Evolutionary conservation across 1,140 invertebrate genomes (phyloP).

Genomic region (Dufourea novaeangliae): DNA sequence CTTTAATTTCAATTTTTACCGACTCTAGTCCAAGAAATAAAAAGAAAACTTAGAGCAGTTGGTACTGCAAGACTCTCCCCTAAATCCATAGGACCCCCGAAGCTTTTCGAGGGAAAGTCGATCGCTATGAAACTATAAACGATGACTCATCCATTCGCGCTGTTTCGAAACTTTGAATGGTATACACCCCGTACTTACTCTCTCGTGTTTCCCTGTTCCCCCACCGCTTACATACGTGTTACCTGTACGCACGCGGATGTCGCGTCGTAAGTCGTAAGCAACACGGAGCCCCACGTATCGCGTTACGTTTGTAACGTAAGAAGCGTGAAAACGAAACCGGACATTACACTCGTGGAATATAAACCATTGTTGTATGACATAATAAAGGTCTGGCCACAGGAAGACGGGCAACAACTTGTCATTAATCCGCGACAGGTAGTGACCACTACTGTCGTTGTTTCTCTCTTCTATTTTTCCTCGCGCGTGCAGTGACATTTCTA

Average conservation of each 20-base stretch:
- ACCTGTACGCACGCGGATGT: constrained; percentile 8
- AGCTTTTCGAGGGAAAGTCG: neutral
- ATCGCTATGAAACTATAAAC: neutral
- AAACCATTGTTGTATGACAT: constrained; percentile 45
- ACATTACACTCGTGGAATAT: constrained; percentile 35
- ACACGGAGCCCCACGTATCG: constrained; percentile 1
- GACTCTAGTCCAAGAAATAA: too few species aligned
- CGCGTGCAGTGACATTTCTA: too few species aligned
- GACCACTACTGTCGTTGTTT: too few species aligned
- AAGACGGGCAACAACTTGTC: neutral
- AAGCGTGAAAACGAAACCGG: constrained; percentile 43
- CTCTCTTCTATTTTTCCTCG: neutral
- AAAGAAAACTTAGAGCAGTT: too few species aligned
- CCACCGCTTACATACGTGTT: neutral
- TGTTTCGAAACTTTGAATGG: constrained; percentile 4
- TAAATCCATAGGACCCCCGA: too few species aligned
- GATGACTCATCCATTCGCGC: constrained; percentile 1
- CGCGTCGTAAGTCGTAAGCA: too few species aligned
- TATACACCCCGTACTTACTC: neutral
- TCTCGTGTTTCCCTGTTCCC: constrained; percentile 42
- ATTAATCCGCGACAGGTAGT: neutral
- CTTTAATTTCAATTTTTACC: too few species aligned
- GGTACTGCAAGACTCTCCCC: too few species aligned
- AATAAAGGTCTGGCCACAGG: constrained; percentile 4
- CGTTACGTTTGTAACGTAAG: constrained; percentile 40